Percentiles rank a stretch among this genome's conserved stretches.
Evolutionary conservation across 2,113 vertebrate species (phyloP).

Genomic region (Lepus americanus): DNA sequence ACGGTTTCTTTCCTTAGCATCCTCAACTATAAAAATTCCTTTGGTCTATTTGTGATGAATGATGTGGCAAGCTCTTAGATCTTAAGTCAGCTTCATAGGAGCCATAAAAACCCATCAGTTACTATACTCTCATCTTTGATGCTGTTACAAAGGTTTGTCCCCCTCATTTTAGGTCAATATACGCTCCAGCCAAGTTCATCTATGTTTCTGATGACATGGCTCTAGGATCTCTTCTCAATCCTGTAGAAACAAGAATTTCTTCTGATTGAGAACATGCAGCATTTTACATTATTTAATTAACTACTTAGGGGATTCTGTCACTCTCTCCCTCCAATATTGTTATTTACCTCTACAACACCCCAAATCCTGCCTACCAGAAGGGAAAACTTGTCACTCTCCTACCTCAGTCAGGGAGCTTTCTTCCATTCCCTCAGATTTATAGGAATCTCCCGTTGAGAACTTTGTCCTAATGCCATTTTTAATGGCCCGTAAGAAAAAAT

Average conservation of each 20-base stretch:
- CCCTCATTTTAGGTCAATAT: neutral
- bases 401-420: neutral
- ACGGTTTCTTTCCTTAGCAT: neutral
- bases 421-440: neutral
- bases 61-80: neutral
- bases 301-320: neutral
- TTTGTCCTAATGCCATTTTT: neutral
- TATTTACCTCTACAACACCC: neutral
- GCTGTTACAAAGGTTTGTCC: neutral
- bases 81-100: neutral
- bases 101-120: neutral
- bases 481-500: neutral
- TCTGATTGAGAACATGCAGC: neutral
- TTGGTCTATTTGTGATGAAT: neutral
- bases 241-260: neutral
- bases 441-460: neutral
- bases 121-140: neutral
- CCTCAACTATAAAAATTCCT: neutral
- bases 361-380: neutral
- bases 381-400: neutral
- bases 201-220: neutral
- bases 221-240: neutral
- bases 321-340: neutral
- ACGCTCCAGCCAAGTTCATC: neutral
- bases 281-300: neutral